Evolutionary conservation across 2,797 vertebrate genomes (phyloP).

Genomic region (Danio jaintianensis): DNA sequence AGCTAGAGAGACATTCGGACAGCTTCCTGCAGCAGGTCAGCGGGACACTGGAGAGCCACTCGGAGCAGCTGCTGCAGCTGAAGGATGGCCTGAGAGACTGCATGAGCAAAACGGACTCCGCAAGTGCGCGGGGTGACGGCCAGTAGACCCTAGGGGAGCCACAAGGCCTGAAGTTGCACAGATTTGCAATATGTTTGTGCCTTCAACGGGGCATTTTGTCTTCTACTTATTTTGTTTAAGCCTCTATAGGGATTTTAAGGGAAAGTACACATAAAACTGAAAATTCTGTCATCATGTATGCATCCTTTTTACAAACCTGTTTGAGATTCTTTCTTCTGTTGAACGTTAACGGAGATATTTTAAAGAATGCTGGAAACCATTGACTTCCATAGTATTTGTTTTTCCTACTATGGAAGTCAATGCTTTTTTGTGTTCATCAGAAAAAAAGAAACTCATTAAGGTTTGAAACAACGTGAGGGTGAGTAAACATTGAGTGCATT

Average conservation of each 20-base stretch:
- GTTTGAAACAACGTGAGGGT: too few relatives aligned
- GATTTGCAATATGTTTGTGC: slow-evolving; percentile 67
- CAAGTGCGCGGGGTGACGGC: slow-evolving; percentile 71
- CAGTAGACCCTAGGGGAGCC: slow-evolving; percentile 71
- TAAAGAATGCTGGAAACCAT: too few relatives aligned
- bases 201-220: slow-evolving; percentile 74
- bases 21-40: slow-evolving; percentile 88
- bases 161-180: slow-evolving; percentile 64
- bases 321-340: too few relatives aligned
- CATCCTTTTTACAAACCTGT: too few relatives aligned
- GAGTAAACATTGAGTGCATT: too few relatives aligned
- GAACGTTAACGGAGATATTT: too few relatives aligned
- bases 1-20: slow-evolving; percentile 85
- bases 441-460: too few relatives aligned
- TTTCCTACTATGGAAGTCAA: too few relatives aligned
- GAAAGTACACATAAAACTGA: too few relatives aligned
- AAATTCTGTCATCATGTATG: too few relatives aligned
- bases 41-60: slow-evolving; percentile 82
- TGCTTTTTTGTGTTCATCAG: too few relatives aligned
- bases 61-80: slow-evolving; percentile 87
- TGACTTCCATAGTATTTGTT: too few relatives aligned
- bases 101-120: slow-evolving; percentile 74
- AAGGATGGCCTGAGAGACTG: slow-evolving; percentile 87
- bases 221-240: slow-evolving; percentile 42
- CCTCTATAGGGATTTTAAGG: slow-evolving; percentile 57